Conservation (phyloP, 2,113 vertebrate species). For the Phaethornis superciliosus region DNA sequence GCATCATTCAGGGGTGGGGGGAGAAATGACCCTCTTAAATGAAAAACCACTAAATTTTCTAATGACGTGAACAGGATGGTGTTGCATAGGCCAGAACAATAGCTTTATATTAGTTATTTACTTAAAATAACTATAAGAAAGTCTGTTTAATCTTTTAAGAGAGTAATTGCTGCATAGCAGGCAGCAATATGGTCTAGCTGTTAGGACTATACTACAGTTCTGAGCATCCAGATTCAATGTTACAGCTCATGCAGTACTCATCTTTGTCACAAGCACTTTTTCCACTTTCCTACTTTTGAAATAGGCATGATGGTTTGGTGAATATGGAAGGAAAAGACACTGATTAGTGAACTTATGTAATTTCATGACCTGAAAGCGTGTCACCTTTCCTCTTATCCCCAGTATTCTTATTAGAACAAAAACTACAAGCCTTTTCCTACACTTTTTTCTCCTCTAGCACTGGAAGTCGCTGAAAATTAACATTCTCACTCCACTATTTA, state of each 20-base stretch:
- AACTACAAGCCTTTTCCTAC: neutral
- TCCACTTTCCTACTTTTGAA: neutral
- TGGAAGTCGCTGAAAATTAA: neutral
- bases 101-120: constrained; percentile 61
- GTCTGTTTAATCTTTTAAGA: constrained; percentile 57
- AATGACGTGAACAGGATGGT: constrained; percentile 74
- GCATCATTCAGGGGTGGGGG: constrained; percentile 44
- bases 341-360: neutral
- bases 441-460: neutral
- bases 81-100: constrained; percentile 60
- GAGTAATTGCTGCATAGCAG: neutral
- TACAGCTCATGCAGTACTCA: neutral
- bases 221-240: neutral
- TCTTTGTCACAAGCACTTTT: neutral
- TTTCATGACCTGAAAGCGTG: neutral
- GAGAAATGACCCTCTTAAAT: constrained; percentile 53
- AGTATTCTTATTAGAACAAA: neutral
- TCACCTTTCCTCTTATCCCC: neutral
- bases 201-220: neutral
- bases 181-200: neutral
- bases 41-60: constrained; percentile 65
- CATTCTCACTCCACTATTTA: neutral
- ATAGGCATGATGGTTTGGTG: neutral
- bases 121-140: constrained; percentile 63
- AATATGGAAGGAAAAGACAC: neutral